Base-by-base conservation (phyloP, 2,113 vertebrate genomes). In the Phylloscopus trochilus region DNA sequence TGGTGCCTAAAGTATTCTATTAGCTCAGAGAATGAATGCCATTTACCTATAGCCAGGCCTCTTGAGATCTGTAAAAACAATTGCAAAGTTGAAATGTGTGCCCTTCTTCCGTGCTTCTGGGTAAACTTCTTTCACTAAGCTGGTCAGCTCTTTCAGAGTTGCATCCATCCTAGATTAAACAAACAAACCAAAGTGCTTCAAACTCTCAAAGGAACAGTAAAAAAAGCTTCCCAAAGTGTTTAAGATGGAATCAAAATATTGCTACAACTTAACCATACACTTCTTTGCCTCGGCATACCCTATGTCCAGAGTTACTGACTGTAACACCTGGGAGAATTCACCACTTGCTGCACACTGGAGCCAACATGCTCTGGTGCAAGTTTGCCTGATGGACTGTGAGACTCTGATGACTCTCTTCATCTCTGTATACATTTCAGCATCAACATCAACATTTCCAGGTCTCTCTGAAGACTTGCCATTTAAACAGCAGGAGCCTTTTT, bases 91-190 rank as follows among this genome's bases (percentile, higher is more conserved):
- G 96, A 99, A 99, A 96, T 99, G 99, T 3, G 99, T 99, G 86
- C 99, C 99, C 92, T 99, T 99, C 97, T 99, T 99, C 69, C 99
- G 98, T 82, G 99, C 99, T 84, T 99, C 99, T 46, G 99, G 99
- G 93, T 99, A 99, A 58, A 99, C 99, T 97, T 99, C 99, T 92
- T 99, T 99, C 89, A 99, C 99, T 89, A 99, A 97, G 92, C 99
- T 99, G 64, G 99, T 99, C 69, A 99, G 98, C 92, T 99, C 99
- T 95, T 99, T 99, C 93, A 99, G 97, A 52, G 99, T 99, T 17
- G 99, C 99, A n/a, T 99, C 99, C 99, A 99, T 99, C 99, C 99
- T 98, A 84, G 51, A 75, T 77, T 39, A 70, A 67, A 44, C 24
- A 92, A 91, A 92, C 51, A 94, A 81, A 81, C 4, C 72, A 62